Conservation (phyloP, 2,888 invertebrate species). For the Arrhopalites spinosus region DNA sequence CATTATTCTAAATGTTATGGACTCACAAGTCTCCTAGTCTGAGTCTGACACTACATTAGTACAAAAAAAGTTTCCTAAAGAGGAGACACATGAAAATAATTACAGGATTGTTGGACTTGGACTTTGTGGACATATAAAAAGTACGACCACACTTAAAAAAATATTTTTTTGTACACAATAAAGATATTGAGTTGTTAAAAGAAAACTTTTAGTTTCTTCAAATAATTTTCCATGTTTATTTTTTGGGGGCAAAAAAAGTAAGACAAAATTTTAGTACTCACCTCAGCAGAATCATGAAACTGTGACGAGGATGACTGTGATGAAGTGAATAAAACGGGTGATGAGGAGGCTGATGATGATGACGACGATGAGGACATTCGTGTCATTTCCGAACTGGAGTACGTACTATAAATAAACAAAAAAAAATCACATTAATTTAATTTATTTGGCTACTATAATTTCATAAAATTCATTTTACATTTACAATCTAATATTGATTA, state of each 20-base stretch:
- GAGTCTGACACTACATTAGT: not conserved
- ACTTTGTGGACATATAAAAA: not conserved
- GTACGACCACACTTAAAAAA: not conserved
- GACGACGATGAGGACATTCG: conserved; percentile 55
- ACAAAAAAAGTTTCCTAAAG: not conserved
- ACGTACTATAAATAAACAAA: conserved; percentile 49
- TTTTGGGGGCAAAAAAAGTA: too few species aligned
- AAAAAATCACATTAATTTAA: conserved; percentile 19
- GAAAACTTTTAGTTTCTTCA: too few species aligned
- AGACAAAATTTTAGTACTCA: conserved; percentile 34
- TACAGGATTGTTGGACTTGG: not conserved
- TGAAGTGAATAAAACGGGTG: conserved; percentile 53
- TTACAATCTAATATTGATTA: not conserved
- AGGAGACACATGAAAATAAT: conserved; percentile 24
- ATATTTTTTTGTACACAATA: too few species aligned
- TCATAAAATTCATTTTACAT: not conserved
- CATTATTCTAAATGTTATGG: not conserved
- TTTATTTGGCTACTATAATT: too few species aligned
- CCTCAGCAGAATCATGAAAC: conserved; percentile 54
- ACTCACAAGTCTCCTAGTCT: not conserved
- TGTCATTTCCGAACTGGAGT: conserved; percentile 56
- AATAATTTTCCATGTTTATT: too few species aligned
- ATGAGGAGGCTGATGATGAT: conserved; percentile 54
- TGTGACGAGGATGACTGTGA: conserved; percentile 43
- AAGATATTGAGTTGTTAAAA: too few species aligned